Conservation (phyloP, 2,113 vertebrate genomes). For the Dryoscopus gambensis region DNA sequence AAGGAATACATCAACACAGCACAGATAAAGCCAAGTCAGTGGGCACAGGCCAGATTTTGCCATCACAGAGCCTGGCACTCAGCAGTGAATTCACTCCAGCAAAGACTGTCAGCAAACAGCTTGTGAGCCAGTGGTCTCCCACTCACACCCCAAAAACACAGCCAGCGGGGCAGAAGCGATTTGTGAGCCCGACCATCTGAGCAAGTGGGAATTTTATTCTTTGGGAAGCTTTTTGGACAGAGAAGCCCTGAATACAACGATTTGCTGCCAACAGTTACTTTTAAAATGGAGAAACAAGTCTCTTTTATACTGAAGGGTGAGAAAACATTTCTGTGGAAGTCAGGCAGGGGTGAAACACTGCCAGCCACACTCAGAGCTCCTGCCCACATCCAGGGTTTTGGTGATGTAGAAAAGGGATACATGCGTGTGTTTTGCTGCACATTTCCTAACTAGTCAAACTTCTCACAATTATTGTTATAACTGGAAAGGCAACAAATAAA, state of each 20-base stretch:
- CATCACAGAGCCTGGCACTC: background rate
- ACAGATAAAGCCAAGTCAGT: background rate
- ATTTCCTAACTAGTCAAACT: background rate
- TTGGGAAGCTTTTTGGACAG: background rate
- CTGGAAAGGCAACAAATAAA: background rate
- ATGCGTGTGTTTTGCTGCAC: background rate
- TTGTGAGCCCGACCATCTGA: accelerated
- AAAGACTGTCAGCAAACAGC: background rate
- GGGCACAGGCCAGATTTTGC: background rate
- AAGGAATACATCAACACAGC: background rate
- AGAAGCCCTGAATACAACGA: background rate
- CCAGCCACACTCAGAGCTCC: background rate
- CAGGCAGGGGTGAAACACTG: background rate
- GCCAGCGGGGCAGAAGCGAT: accelerated
- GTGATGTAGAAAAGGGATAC: background rate
- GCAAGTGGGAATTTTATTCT: background rate
- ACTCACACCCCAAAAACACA: background rate
- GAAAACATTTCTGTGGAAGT: background rate
- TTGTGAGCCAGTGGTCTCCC: background rate
- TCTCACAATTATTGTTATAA: background rate
- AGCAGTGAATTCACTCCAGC: background rate
- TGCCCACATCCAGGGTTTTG: background rate
- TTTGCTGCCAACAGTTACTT: background rate
- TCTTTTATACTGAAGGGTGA: background rate
- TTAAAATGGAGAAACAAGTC: background rate